phyloP scores from a whole-genome alignment of 2,888 invertebrate genomes.

The Neria commutata region DNA sequence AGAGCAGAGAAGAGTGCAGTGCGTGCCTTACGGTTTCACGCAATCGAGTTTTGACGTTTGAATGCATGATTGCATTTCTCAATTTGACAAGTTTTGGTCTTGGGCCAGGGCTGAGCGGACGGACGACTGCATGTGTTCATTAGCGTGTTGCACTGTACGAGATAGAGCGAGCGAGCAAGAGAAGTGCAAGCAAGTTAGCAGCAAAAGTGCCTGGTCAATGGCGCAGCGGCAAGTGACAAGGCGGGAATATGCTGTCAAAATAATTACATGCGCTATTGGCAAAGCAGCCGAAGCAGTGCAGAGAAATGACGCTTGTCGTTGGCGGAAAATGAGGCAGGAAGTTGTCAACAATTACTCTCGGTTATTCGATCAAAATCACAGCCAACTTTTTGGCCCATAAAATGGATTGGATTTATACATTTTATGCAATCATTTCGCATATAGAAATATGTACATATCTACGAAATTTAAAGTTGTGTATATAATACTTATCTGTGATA shows the following conservation, averaged over 20 bases:
- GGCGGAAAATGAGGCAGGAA: too few species aligned
- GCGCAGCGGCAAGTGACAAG: background rate
- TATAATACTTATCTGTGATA: too few species aligned
- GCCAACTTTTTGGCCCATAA: too few species aligned
- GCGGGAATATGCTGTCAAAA: conserved; percentile 45
- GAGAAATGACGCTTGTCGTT: too few species aligned
- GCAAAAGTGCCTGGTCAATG: background rate
- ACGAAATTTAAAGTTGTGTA: too few species aligned
- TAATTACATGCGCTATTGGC: conserved; percentile 56
- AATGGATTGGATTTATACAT: too few species aligned
- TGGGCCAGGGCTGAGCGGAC: conserved; percentile 8
- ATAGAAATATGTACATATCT: too few species aligned
- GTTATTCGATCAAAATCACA: too few species aligned
- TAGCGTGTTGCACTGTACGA: background rate
- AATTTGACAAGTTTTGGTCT: conserved; percentile 43
- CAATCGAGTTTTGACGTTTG: conserved; percentile 49
- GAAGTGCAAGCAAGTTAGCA: background rate
- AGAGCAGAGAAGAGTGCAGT: background rate
- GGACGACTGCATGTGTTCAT: conserved; percentile 16
- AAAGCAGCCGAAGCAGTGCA: too few species aligned
- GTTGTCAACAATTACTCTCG: too few species aligned
- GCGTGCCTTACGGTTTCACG: conserved; percentile 19
- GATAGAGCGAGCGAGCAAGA: too few species aligned
- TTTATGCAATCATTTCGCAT: too few species aligned
- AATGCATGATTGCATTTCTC: conserved; percentile 54